phyloP scores from a whole-genome alignment of 2,797 vertebrate genomes.

The Linurgus olivaceus region DNA sequence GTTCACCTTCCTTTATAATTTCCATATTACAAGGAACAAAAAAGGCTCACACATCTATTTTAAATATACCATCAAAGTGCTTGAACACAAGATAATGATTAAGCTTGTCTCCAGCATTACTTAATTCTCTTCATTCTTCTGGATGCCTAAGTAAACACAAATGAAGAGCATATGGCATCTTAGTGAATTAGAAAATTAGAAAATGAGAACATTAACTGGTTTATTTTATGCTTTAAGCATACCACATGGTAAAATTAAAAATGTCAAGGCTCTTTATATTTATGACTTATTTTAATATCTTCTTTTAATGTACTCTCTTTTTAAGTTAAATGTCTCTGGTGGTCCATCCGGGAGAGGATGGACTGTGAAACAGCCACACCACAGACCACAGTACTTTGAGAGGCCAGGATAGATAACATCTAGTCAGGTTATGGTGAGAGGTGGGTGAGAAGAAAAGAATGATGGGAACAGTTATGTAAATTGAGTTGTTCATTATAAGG shows the following conservation, averaged over 20 bases:
- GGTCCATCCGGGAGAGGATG: not conserved
- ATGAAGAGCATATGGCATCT: slow-evolving; percentile 58
- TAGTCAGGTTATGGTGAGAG: not conserved
- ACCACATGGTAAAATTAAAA: not conserved
- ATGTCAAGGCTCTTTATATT: slow-evolving; percentile 8
- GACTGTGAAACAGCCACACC: not conserved
- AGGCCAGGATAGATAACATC: not conserved
- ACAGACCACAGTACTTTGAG: not conserved
- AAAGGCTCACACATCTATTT: slow-evolving; percentile 51
- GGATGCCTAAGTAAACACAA: slow-evolving; percentile 55
- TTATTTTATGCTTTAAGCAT: slow-evolving; percentile 32
- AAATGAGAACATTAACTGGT: not conserved
- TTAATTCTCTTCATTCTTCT: slow-evolving; percentile 28
- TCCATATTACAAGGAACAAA: slow-evolving; percentile 37
- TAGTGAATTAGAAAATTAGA: slow-evolving; percentile 33
- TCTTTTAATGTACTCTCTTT: not conserved
- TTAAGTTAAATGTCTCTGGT: not conserved
- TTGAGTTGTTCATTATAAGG: not conserved
- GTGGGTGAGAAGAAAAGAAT: not conserved
- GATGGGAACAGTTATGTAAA: not conserved
- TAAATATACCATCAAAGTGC: slow-evolving; percentile 37
- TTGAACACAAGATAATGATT: slow-evolving; percentile 25
- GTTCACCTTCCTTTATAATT: slow-evolving; percentile 57
- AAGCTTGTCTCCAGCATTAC: slow-evolving; percentile 9
- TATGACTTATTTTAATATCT: slow-evolving; percentile 12